Evolutionary conservation across 2,888 invertebrate species (phyloP).

Genomic region (Neria commutata): DNA sequence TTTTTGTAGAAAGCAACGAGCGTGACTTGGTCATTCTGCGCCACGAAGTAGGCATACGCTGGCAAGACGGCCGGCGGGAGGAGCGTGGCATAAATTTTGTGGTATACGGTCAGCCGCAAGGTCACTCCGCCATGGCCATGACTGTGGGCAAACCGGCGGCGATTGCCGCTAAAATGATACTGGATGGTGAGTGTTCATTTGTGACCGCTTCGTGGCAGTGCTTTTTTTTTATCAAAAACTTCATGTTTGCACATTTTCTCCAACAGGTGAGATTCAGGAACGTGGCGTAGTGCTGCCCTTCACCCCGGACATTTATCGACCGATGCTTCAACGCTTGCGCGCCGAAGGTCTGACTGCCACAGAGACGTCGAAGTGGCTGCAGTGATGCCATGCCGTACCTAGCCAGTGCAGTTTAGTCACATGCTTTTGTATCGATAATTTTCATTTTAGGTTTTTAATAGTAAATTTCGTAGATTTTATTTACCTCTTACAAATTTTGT

Average conservation of each 20-base stretch:
- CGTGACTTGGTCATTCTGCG: constrained; percentile 93
- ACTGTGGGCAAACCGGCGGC: constrained; percentile 93
- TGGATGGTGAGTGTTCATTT: constrained; percentile 70
- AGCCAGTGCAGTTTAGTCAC: not conserved
- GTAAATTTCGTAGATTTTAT: not conserved
- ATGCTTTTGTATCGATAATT: not conserved
- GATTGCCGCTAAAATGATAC: constrained; percentile 96
- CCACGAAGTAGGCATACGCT: constrained; percentile 90
- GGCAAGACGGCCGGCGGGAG: constrained; percentile 87
- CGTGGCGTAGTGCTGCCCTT: constrained; percentile 93
- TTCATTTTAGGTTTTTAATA: not conserved
- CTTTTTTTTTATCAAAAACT: too few relatives aligned
- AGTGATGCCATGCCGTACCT: constrained; percentile 28
- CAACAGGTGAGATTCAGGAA: constrained; percentile 86
- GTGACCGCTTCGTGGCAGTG: not conserved
- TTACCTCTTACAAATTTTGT: too few relatives aligned
- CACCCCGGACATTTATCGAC: constrained; percentile 88
- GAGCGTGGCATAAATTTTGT: constrained; percentile 85
- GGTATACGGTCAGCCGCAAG: constrained; percentile 80
- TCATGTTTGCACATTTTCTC: not conserved
- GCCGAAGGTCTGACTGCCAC: constrained; percentile 80
- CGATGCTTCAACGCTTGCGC: constrained; percentile 85
- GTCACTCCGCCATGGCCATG: constrained; percentile 95
- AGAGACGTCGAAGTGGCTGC: constrained; percentile 68
- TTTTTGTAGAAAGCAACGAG: constrained; percentile 72